phyloP scores from a whole-genome alignment of 2,797 vertebrate genomes.

The Peromyscus melanophrys region DNA sequence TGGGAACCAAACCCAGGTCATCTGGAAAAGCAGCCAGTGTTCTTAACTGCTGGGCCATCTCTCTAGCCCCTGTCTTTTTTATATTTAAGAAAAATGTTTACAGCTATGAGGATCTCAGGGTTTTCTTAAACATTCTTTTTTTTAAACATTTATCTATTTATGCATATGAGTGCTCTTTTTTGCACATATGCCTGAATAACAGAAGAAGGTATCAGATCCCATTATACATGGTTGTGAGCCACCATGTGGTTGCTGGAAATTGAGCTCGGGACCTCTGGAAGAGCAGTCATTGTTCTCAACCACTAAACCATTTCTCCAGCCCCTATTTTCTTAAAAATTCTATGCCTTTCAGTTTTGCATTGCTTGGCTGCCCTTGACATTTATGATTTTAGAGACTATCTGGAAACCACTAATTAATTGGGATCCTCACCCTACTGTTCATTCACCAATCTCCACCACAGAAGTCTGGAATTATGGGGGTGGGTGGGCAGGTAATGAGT shows the following conservation, averaged over 20 bases:
- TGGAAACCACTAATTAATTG: background rate
- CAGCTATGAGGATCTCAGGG: background rate
- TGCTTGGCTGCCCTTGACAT: background rate
- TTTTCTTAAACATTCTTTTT: background rate
- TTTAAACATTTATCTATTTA: too few species aligned
- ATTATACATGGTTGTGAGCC: too few species aligned
- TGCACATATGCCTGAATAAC: too few species aligned
- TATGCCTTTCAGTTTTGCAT: background rate
- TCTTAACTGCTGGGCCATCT: background rate
- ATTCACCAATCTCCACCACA: background rate
- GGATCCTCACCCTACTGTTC: background rate
- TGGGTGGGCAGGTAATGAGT: background rate
- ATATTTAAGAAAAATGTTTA: background rate
- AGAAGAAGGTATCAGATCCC: too few species aligned
- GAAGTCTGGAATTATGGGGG: background rate
- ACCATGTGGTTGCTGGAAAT: too few species aligned
- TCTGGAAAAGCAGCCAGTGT: background rate
- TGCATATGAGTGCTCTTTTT: too few species aligned
- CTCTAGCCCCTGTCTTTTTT: background rate
- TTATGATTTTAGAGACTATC: slow-evolving; percentile 20
- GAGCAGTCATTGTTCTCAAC: too few species aligned
- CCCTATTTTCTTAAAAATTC: background rate
- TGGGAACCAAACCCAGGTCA: background rate
- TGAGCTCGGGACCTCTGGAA: too few species aligned
- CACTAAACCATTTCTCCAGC: too few species aligned